These are phyloP conservation scores for Dolichotis patagonum DNA, from an alignment of 2,113 vertebrate genomes.

Conservation along the genomic window DNA sequence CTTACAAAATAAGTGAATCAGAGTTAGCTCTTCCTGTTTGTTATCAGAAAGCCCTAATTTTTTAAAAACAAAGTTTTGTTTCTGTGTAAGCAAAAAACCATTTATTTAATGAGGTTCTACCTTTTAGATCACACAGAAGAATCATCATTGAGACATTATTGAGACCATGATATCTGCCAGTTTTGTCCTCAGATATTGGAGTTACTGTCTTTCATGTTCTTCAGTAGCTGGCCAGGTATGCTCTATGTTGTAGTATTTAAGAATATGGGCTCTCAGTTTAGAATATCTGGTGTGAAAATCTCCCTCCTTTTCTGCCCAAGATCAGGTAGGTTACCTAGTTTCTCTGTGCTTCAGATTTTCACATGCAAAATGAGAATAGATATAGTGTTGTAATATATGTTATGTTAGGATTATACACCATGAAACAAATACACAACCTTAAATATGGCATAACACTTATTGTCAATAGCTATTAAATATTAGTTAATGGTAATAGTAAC, in stretches of 20 bases:
- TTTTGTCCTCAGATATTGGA: not conserved
- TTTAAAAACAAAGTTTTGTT: not conserved
- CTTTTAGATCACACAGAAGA: not conserved
- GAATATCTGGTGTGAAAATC: not conserved
- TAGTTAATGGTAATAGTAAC: not conserved
- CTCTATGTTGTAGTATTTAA: not conserved
- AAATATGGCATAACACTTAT: not conserved
- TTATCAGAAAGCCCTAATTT: not conserved
- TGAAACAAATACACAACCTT: not conserved
- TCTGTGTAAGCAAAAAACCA: not conserved
- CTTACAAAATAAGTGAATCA: not conserved
- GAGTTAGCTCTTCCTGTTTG: not conserved
- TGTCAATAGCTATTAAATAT: not conserved
- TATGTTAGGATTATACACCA: not conserved
- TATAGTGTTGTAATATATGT: not conserved
- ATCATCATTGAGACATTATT: not conserved
- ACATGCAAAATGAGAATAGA: not conserved
- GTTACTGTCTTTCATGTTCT: not conserved
- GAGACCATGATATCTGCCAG: not conserved
- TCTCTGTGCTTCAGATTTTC: not conserved
- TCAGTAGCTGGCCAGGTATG: not conserved
- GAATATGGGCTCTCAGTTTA: not conserved
- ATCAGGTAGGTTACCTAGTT: not conserved
- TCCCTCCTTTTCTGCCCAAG: not conserved
- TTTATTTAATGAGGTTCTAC: not conserved